Conservation (phyloP, 1,140 invertebrate genomes). For the Pectinophora gossypiella region DNA sequence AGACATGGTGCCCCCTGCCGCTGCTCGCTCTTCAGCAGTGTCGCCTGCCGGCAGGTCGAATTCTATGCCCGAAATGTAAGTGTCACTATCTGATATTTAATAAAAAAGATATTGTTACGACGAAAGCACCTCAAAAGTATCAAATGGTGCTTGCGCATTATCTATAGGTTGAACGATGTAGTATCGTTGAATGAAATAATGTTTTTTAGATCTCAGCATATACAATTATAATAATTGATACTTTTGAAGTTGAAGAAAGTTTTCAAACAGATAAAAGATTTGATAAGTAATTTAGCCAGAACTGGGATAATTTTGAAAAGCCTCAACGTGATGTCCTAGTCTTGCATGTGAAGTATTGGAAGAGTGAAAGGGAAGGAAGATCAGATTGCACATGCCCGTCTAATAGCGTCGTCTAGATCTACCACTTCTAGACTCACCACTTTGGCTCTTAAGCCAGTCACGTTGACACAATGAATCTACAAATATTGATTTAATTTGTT, state of each 20-base stretch:
- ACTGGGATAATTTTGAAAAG: neutral
- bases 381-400: conserved; percentile 56
- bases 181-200: too few relatives aligned
- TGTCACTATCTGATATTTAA: conserved; percentile 29
- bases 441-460: conserved; percentile 71
- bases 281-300: neutral
- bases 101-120: neutral
- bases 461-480: conserved; percentile 73
- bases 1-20: conserved; percentile 81
- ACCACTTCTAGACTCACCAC: conserved; percentile 70
- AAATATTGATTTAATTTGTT: conserved; percentile 49
- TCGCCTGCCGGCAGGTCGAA: conserved; percentile 69
- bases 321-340: neutral
- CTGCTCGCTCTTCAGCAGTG: conserved; percentile 53
- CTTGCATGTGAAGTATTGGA: neutral
- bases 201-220: too few relatives aligned
- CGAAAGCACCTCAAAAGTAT: neutral
- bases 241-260: neutral
- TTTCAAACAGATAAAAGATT: neutral
- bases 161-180: neutral
- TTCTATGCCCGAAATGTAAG: conserved; percentile 54
- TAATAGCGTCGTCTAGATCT: conserved; percentile 66
- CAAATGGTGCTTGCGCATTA: neutral
- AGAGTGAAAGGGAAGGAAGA: conserved; percentile 28
- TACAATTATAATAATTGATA: too few relatives aligned